Evolutionary conservation across 2,797 vertebrate species (phyloP).

Genomic region (Leuciscus waleckii): DNA sequence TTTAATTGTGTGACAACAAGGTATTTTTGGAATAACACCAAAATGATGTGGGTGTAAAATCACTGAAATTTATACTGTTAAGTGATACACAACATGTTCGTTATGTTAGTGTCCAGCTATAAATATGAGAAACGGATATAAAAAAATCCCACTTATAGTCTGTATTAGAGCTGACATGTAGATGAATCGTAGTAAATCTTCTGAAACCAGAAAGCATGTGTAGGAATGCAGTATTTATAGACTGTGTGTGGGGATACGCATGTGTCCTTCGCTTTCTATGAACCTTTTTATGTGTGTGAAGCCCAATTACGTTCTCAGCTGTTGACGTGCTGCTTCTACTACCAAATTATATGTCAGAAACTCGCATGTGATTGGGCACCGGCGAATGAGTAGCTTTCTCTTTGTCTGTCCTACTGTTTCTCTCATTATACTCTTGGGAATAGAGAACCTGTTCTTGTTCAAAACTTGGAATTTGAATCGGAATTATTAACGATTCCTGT

Average conservation of each 20-base stretch:
- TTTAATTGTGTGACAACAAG: neutral
- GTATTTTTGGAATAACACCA: neutral
- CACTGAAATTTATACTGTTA: neutral
- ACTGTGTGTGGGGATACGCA: neutral
- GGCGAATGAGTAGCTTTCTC: neutral
- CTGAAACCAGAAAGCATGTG: neutral
- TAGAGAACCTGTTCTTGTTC: neutral
- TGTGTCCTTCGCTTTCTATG: neutral
- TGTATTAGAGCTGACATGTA: neutral
- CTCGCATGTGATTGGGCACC: neutral
- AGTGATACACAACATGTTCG: neutral
- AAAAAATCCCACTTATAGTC: neutral
- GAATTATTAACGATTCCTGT: neutral
- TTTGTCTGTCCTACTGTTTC: constrained; percentile 1
- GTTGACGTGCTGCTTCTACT: neutral
- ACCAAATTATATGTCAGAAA: constrained; percentile 17
- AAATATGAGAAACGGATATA: neutral
- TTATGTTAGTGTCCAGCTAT: neutral
- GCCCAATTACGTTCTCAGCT: neutral
- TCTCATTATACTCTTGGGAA: neutral
- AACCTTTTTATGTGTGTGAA: constrained; percentile 9
- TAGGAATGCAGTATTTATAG: constrained; percentile 24
- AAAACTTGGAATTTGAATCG: neutral
- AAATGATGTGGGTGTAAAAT: neutral
- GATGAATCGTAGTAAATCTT: neutral